Evolutionary conservation across 2,888 invertebrate genomes (phyloP), one percentile per base, ranked within the genome.

Genomic region (Mythimna pallens): DNA sequence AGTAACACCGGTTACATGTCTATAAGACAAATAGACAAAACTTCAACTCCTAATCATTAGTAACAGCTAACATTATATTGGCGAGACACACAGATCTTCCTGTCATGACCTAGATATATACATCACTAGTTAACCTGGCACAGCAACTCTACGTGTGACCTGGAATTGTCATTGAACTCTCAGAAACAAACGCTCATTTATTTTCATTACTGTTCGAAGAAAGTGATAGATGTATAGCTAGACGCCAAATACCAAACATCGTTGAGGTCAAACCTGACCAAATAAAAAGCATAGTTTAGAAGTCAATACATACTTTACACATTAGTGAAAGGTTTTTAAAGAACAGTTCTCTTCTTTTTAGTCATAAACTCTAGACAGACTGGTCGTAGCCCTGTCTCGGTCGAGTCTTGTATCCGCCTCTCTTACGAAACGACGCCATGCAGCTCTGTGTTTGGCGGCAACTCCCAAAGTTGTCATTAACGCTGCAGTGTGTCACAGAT

Each of bases 91-190:
- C 25, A 40, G 8, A 30, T 65, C 50, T 70, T 70, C 74, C 66
- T 62, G 59, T 62, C 69, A 59, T 78, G 70, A 65, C 82, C 82
- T 59, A 80, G 7, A 81, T 80, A 73, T 65, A 4, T 10, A 47
- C 47, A 76, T 79, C 43, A 14, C 20, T 25, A 22, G 63, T 78
- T 73, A 67, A 58, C 73, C 69, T 73, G 71, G 59, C 76, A 72
- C 22, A 12, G n/a, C 50, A 59, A 67, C 55, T 57, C 25, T 55
- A 20, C 1, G 12, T 57, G 0, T 61, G 70, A 81, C 78, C 78
- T 81, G 78, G 64, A 78, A 67, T 78, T 72, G 66, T 78, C 82
- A 80, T 78, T 80, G 74, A 78, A 81, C 69, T 80, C 69, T 30
- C 8, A 54, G 62, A 62, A 54, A 54, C 14, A 1, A 12, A 9